Evolutionary conservation across 2,888 invertebrate species (phyloP).

Genomic region (Odontocerum albicorne): DNA sequence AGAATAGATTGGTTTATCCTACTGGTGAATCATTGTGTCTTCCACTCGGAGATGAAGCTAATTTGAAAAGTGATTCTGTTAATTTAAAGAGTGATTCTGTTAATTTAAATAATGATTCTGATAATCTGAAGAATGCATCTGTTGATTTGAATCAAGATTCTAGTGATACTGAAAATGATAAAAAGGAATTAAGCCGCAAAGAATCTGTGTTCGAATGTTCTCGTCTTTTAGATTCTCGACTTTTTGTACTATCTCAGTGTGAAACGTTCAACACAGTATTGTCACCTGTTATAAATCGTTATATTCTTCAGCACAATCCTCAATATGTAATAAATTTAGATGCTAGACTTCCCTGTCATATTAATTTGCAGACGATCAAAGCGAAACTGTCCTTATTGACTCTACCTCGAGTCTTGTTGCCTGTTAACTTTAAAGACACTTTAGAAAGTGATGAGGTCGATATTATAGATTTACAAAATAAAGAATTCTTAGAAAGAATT

Average conservation of each 20-base stretch:
- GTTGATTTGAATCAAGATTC: too few relatives aligned
- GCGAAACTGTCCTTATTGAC: slow-evolving; percentile 43
- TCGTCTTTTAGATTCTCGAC: slow-evolving; percentile 5
- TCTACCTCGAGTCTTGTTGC: slow-evolving; percentile 10
- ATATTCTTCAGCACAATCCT: slow-evolving; percentile 56
- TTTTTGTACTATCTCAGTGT: slow-evolving; percentile 10
- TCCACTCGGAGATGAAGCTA: slow-evolving; percentile 38
- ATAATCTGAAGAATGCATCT: too few relatives aligned
- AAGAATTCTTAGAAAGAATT: slow-evolving; percentile 50
- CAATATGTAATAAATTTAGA: slow-evolving; percentile 61
- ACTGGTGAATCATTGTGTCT: slow-evolving; percentile 35
- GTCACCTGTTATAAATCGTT: slow-evolving; percentile 52
- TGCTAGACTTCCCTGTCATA: slow-evolving; percentile 47
- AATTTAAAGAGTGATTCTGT: slow-evolving; percentile 37
- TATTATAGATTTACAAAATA: slow-evolving; percentile 38
- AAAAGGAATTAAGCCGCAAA: too few relatives aligned
- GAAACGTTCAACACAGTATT: slow-evolving; percentile 43
- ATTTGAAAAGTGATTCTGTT: slow-evolving; percentile 38
- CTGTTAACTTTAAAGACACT: slow-evolving; percentile 1
- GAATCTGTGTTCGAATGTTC: slow-evolving; percentile 4
- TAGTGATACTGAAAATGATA: too few relatives aligned
- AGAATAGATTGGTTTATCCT: slow-evolving; percentile 42
- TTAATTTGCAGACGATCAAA: slow-evolving; percentile 47
- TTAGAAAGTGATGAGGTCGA: slow-evolving; percentile 12
- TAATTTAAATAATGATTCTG: background rate